Conservation (phyloP, 2,888 invertebrate genomes). For the Adela reaumurella region DNA sequence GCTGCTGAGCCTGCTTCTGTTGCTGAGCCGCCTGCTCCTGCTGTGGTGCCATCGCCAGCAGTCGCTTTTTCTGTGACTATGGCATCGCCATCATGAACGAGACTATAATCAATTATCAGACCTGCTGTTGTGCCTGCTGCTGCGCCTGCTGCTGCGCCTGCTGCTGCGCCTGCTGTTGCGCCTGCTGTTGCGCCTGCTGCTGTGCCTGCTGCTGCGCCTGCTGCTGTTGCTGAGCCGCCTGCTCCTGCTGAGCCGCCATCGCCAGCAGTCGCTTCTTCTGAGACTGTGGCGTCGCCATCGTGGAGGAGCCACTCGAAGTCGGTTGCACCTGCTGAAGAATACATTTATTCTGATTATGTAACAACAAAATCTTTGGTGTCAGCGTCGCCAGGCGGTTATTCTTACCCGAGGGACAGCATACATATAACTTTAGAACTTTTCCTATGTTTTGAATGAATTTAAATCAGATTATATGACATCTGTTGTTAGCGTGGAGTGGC, state of each 20-base stretch:
- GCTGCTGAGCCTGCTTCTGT: constrained; percentile 31
- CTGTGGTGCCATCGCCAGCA: constrained; percentile 74
- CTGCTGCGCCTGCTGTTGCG: neutral
- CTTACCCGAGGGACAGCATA: too few species aligned
- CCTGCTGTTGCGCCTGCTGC: constrained; percentile 47
- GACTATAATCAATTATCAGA: too few species aligned
- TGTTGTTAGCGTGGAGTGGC: too few species aligned
- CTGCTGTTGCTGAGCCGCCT: constrained; percentile 40
- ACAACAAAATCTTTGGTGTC: too few species aligned
- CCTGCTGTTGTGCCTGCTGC: neutral
- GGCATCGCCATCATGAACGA: constrained; percentile 62
- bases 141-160: constrained; percentile 1
- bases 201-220: constrained; percentile 42
- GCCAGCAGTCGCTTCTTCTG: constrained; percentile 88
- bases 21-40: constrained; percentile 48
- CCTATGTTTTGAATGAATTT: too few species aligned
- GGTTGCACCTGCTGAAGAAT: constrained; percentile 15
- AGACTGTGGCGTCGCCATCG: constrained; percentile 61
- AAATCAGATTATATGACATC: too few species aligned
- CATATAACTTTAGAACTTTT: too few species aligned
- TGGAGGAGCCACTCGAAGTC: constrained; percentile 16
- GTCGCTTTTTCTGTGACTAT: constrained; percentile 84
- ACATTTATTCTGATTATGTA: too few species aligned
- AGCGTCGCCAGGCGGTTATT: too few species aligned
- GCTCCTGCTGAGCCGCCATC: constrained; percentile 62